These are phyloP conservation scores for Dorcus parallelipipedus DNA, from an alignment of 2,888 invertebrate species.

Conservation along the genomic window DNA sequence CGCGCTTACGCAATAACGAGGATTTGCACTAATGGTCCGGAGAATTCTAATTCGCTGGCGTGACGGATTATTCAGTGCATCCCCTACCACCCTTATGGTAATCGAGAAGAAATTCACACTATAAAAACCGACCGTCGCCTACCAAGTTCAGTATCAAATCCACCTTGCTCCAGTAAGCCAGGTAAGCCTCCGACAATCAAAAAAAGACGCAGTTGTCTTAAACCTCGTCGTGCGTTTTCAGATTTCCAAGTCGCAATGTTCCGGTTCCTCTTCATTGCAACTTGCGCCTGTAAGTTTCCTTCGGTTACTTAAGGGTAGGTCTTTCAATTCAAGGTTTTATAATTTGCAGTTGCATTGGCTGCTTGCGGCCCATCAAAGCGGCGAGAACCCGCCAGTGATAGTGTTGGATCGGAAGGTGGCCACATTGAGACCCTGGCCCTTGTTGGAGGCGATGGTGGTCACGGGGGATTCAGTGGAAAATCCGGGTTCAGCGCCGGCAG, in stretches of 20 bases:
- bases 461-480: constrained; percentile 40
- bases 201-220: neutral
- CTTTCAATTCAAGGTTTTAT: neutral
- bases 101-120: neutral
- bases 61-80: no score
- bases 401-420: constrained; percentile 7
- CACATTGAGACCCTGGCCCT: constrained; percentile 11
- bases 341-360: constrained; percentile 50
- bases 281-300: constrained; percentile 44
- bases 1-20: no score
- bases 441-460: constrained; percentile 16
- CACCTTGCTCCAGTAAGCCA: constrained; percentile 8
- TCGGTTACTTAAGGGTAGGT: neutral
- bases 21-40: no score
- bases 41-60: no score
- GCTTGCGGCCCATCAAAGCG: constrained; percentile 11
- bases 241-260: constrained; percentile 8
- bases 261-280: constrained; percentile 58
- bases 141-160: constrained; percentile 15
- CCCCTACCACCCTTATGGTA: no score
- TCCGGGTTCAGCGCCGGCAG: constrained; percentile 67
- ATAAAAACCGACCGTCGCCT: constrained; percentile 10
- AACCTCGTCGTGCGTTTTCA: neutral
- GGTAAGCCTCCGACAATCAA: neutral
- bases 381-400: constrained; percentile 12